These are phyloP conservation scores for Ophonus ardosiacus DNA, from an alignment of 2,888 invertebrate species.

Conservation along the genomic window DNA sequence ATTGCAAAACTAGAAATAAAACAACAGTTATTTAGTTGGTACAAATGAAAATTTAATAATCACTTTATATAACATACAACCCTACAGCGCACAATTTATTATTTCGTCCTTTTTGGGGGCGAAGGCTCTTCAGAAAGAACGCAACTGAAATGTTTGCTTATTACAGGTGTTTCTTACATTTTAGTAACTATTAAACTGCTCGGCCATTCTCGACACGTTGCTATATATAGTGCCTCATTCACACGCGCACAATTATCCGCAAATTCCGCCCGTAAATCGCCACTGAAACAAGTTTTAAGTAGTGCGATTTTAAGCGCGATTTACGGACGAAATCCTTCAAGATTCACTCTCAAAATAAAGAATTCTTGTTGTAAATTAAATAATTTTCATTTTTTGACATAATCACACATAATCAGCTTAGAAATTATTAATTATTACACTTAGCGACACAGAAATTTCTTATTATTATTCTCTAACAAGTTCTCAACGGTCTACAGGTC, in stretches of 20 bases:
- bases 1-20: no score
- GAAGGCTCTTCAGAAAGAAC: background rate
- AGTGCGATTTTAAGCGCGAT: no score
- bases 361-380: background rate
- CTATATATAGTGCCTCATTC: no score
- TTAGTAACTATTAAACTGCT: background rate
- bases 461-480: conserved; percentile 57
- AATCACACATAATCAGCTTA: conserved; percentile 37
- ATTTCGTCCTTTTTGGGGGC: background rate
- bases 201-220: no score
- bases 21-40: conserved; percentile 12
- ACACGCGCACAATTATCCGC: no score
- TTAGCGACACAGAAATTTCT: conserved; percentile 57
- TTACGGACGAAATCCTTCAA: no score
- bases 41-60: conserved; percentile 63
- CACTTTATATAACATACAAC: conserved; percentile 63
- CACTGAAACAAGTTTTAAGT: no score
- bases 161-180: conserved; percentile 56
- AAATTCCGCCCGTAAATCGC: no score
- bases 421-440: conserved; percentile 57
- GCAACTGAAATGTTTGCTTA: conserved; percentile 31
- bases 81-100: conserved; percentile 60
- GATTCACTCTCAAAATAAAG: no score
- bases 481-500: conserved; percentile 30
- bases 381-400: background rate